Percentiles rank a stretch among this genome's conserved stretches.
These are phyloP conservation scores for Parasteatoda lunata DNA, from an alignment of 2,888 invertebrate genomes.

Conservation along the genomic window DNA sequence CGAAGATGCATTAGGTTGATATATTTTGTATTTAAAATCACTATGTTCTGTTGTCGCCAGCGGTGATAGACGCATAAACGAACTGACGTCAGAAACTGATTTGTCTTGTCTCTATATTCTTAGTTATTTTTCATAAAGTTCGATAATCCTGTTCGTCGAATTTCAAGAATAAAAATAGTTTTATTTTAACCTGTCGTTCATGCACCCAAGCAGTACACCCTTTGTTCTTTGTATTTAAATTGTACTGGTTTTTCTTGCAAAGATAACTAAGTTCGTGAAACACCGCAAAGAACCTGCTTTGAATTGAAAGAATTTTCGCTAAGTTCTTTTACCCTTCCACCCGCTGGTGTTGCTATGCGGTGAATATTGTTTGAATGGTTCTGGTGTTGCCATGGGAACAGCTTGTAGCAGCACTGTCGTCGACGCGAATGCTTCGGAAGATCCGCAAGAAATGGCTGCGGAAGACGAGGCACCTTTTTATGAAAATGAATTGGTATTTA, in stretches of 20 bases:
- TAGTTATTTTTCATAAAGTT: no score
- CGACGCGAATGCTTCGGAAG: slow-evolving; percentile 29
- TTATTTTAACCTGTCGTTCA: no score
- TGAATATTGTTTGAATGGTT: slow-evolving; percentile 33
- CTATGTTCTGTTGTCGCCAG: no score
- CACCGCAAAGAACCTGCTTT: neutral
- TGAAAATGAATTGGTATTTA: slow-evolving; percentile 39
- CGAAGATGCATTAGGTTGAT: neutral
- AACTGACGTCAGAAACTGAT: no score
- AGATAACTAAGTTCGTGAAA: neutral
- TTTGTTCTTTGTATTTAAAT: neutral
- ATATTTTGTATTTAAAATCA: neutral
- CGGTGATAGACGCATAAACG: no score
- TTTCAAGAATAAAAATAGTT: no score
- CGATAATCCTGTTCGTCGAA: no score
- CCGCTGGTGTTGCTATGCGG: slow-evolving; percentile 54
- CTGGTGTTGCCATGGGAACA: slow-evolving; percentile 58
- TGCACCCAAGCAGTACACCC: no score
- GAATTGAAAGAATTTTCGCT: neutral
- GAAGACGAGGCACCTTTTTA: slow-evolving; percentile 4
- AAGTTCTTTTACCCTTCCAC: neutral
- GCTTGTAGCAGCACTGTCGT: slow-evolving; percentile 56
- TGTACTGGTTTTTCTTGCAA: neutral
- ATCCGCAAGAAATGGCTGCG: slow-evolving; percentile 61
- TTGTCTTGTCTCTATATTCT: no score